Evolutionary conservation across 1,140 invertebrate species (phyloP).

Genomic region (Leptopilina boulardi): DNA sequence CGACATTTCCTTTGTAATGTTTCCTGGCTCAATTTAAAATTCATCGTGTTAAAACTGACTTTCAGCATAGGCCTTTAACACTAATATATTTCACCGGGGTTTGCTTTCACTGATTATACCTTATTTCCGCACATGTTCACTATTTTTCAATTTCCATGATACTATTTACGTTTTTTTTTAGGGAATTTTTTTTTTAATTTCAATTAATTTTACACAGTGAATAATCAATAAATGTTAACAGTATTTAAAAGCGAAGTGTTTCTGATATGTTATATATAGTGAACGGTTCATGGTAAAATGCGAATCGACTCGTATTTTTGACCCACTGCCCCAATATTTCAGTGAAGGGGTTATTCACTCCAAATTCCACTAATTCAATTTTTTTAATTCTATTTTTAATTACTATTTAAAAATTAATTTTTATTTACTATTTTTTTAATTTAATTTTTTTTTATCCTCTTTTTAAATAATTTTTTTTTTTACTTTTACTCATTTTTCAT

Average conservation of each 20-base stretch:
- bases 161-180: too few relatives aligned
- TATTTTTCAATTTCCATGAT: not conserved
- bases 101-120: constrained; percentile 8
- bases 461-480: too few relatives aligned
- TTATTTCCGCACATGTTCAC: constrained; percentile 4
- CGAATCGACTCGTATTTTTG: constrained; percentile 19
- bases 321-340: constrained; percentile 31
- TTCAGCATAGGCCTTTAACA: not conserved
- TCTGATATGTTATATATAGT: not conserved
- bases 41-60: constrained; percentile 27
- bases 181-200: not conserved
- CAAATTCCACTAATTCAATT: not conserved
- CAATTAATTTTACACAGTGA: not conserved
- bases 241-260: constrained; percentile 1
- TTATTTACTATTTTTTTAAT: too few relatives aligned
- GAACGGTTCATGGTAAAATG: constrained; percentile 18
- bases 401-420: not conserved
- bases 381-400: too few relatives aligned
- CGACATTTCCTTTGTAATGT: constrained; percentile 24
- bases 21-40: constrained; percentile 14
- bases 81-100: not conserved
- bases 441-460: too few relatives aligned
- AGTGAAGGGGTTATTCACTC: constrained; percentile 25
- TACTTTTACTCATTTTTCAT: too few relatives aligned
- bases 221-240: not conserved